Conservation (phyloP, 2,888 invertebrate genomes). For the Nowickia ferox region DNA sequence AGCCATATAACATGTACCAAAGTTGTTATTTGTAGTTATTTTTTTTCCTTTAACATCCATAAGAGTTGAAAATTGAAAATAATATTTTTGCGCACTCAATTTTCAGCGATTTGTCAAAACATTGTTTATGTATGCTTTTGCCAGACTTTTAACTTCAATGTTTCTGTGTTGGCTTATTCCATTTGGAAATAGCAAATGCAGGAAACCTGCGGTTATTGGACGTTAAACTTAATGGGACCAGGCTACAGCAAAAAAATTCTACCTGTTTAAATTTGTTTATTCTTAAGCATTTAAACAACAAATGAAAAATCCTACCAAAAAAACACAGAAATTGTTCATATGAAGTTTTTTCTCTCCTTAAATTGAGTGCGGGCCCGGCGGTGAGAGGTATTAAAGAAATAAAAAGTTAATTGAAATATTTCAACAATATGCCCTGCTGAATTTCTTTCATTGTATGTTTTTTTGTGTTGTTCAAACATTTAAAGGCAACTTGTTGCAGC, state of each 20-base stretch:
- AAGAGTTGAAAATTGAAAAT: constrained; percentile 80
- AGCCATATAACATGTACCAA: constrained; percentile 37
- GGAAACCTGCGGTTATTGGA: constrained; percentile 62
- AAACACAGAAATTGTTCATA: constrained; percentile 41
- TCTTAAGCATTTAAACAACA: constrained; percentile 53
- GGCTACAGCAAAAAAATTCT: constrained; percentile 38
- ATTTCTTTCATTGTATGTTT: constrained; percentile 61
- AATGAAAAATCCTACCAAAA: constrained; percentile 24
- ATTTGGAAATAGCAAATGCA: constrained; percentile 43
- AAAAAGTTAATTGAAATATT: constrained; percentile 82
- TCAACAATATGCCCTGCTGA: constrained; percentile 77
- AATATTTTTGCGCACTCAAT: constrained; percentile 82
- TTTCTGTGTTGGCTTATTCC: constrained; percentile 36
- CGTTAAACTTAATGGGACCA: constrained; percentile 61
- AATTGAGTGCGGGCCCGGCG: background rate
- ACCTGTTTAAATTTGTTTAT: constrained; percentile 65
- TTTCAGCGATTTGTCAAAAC: constrained; percentile 82
- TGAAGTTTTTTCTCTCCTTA: constrained; percentile 22
- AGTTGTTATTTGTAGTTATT: constrained; percentile 7
- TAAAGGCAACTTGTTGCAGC: constrained; percentile 68
- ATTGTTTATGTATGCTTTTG: constrained; percentile 78
- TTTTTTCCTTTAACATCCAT: background rate
- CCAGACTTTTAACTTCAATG: background rate
- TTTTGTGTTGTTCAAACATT: background rate
- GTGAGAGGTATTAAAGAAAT: constrained; percentile 21